These are phyloP conservation scores for Mimas tiliae DNA, from an alignment of 2,888 invertebrate genomes.

Conservation along the genomic window DNA sequence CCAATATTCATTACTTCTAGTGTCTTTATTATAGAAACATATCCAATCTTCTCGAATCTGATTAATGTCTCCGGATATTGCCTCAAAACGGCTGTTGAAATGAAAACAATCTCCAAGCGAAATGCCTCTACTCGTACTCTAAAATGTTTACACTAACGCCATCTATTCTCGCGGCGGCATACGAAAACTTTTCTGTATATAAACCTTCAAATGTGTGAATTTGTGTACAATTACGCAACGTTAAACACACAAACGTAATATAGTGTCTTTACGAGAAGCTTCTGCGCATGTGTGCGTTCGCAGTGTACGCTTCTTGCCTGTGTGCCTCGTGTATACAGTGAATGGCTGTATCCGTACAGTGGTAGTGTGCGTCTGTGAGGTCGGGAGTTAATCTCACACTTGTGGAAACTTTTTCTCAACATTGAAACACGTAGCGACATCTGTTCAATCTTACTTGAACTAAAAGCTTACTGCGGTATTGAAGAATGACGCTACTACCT, in stretches of 20 bases:
- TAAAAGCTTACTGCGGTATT: slow-evolving; percentile 43
- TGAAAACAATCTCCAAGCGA: slow-evolving; percentile 14
- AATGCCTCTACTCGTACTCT: background rate
- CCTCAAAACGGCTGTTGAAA: slow-evolving; percentile 10
- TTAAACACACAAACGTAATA: slow-evolving; percentile 12
- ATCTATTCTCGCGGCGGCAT: slow-evolving; percentile 54
- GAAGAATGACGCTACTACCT: slow-evolving; percentile 50
- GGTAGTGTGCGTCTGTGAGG: slow-evolving; percentile 21
- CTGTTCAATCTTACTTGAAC: slow-evolving; percentile 58
- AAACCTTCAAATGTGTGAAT: slow-evolving; percentile 6
- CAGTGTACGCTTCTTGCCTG: slow-evolving; percentile 43
- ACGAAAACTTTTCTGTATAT: slow-evolving; percentile 18
- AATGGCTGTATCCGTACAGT: slow-evolving; percentile 40
- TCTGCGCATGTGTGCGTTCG: slow-evolving; percentile 35
- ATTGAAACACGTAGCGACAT: slow-evolving; percentile 69
- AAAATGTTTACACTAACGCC: slow-evolving; percentile 49
- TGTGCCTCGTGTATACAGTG: slow-evolving; percentile 44
- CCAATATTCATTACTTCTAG: background rate
- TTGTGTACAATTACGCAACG: slow-evolving; percentile 11
- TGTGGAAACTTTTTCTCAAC: slow-evolving; percentile 56
- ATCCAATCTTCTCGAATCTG: background rate
- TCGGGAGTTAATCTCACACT: slow-evolving; percentile 29
- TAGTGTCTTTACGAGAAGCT: slow-evolving; percentile 34
- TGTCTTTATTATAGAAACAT: background rate
- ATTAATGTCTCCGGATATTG: slow-evolving; percentile 9